Evolutionary conservation across 1,140 invertebrate species (phyloP).

Genomic region (Delia radicum): DNA sequence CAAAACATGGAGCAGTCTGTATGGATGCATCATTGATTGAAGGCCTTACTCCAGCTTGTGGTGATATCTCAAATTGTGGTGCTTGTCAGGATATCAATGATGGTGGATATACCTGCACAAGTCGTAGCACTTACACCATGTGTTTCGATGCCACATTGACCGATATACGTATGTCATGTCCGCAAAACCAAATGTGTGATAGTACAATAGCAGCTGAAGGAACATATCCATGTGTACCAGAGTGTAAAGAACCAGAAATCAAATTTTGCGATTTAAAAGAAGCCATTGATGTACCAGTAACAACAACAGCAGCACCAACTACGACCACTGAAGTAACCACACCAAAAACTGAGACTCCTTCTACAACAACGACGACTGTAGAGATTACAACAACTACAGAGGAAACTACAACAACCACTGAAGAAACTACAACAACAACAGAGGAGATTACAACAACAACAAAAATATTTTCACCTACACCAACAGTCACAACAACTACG

Average conservation of each 20-base stretch:
- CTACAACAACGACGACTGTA: neutral
- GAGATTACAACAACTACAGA: neutral
- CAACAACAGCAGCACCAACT: neutral
- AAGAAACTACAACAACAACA: neutral
- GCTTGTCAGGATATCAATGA: neutral
- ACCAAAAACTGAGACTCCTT: neutral
- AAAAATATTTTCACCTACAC: neutral
- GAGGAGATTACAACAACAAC: neutral
- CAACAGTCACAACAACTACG: neutral
- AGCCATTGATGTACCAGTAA: constrained; percentile 11
- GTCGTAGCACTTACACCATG: constrained; percentile 34
- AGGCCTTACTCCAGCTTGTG: constrained; percentile 29
- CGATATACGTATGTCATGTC: constrained; percentile 24
- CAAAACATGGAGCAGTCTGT: constrained; percentile 30
- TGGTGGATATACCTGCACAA: constrained; percentile 37
- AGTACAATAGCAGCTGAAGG: neutral
- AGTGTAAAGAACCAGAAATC: neutral
- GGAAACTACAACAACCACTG: neutral
- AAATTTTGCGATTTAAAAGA: constrained; percentile 35
- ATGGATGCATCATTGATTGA: neutral
- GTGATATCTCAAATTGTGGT: constrained; percentile 33
- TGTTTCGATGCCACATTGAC: neutral
- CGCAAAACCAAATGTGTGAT: constrained; percentile 28
- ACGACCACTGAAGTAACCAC: constrained; percentile 2
- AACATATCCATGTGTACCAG: constrained; percentile 30